phyloP scores from a whole-genome alignment of 2,113 vertebrate species.

The Raja brachyura region DNA sequence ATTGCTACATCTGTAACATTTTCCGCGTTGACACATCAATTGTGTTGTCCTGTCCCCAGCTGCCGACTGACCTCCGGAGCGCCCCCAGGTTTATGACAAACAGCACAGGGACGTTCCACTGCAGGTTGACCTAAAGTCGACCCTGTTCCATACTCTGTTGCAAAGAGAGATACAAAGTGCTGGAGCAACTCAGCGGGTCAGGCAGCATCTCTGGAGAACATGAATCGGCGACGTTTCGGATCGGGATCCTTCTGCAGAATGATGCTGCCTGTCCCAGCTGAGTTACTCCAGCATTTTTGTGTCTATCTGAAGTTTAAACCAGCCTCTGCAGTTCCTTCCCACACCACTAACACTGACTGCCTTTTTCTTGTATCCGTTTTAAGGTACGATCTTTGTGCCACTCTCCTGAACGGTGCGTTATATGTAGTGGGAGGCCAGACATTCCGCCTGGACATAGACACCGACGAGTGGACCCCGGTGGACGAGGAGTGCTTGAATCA shows the following conservation, averaged over 20 bases:
- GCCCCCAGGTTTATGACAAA: not conserved
- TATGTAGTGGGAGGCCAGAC: conserved; percentile 75
- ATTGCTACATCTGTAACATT: not conserved
- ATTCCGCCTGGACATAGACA: conserved; percentile 69
- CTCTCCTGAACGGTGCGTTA: conserved; percentile 69
- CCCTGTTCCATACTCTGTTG: not conserved
- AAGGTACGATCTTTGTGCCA: conserved; percentile 77
- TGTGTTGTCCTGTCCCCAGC: too few species aligned
- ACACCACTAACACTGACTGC: not conserved
- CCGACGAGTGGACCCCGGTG: conserved; percentile 69
- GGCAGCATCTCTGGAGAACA: too few species aligned
- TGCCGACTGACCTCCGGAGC: not conserved
- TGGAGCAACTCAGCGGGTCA: too few species aligned
- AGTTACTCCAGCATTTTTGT: too few species aligned
- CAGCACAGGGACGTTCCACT: too few species aligned
- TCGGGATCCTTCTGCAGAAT: too few species aligned
- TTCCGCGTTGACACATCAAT: not conserved
- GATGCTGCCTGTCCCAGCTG: too few species aligned
- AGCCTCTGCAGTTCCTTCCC: not conserved
- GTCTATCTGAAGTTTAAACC: too few species aligned
- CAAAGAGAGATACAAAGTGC: too few species aligned
- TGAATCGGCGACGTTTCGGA: too few species aligned
- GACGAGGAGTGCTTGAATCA: conserved; percentile 63
- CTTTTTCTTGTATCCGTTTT: not conserved
- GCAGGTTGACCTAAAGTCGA: not conserved